phyloP scores from a whole-genome alignment of 2,888 invertebrate genomes.

The Calephelis perditalis region DNA sequence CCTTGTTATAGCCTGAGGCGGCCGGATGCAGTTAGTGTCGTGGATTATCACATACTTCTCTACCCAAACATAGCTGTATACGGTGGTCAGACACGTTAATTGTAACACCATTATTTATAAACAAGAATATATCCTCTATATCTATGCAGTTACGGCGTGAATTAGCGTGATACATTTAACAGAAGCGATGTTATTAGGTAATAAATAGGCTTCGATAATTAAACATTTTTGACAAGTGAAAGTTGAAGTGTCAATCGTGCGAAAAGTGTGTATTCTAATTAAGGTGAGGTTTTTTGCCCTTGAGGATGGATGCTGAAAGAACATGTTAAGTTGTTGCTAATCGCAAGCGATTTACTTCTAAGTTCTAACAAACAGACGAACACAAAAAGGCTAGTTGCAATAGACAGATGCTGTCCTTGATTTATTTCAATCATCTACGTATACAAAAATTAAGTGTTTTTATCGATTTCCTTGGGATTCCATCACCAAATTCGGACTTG shows the following conservation, averaged over 20 bases:
- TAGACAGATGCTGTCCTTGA: too few species aligned
- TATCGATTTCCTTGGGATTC: too few species aligned
- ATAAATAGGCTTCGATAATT: slow-evolving; percentile 34
- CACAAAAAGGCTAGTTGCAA: too few species aligned
- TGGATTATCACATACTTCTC: slow-evolving; percentile 37
- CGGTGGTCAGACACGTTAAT: slow-evolving; percentile 15
- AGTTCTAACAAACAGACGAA: too few species aligned
- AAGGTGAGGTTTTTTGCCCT: slow-evolving; percentile 16
- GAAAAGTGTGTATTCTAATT: slow-evolving; percentile 5
- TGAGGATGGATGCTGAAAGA: too few species aligned
- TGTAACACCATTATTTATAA: slow-evolving; percentile 12
- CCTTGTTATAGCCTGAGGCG: slow-evolving; percentile 21
- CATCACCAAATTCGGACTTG: too few species aligned
- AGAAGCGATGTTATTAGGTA: slow-evolving; percentile 1
- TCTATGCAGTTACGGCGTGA: slow-evolving; percentile 3
- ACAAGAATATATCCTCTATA: slow-evolving; percentile 17
- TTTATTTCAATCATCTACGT: too few species aligned
- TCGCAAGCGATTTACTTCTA: too few species aligned
- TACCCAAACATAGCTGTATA: slow-evolving; percentile 19
- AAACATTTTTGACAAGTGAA: slow-evolving; percentile 48
- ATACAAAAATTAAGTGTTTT: too few species aligned
- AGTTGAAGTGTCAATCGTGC: slow-evolving; percentile 36
- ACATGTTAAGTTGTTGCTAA: too few species aligned
- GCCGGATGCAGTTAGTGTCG: slow-evolving; percentile 46
- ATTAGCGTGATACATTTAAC: slow-evolving; percentile 9